These are phyloP conservation scores for Halyomorpha halys DNA, from an alignment of 1,140 invertebrate species.

Conservation along the genomic window DNA sequence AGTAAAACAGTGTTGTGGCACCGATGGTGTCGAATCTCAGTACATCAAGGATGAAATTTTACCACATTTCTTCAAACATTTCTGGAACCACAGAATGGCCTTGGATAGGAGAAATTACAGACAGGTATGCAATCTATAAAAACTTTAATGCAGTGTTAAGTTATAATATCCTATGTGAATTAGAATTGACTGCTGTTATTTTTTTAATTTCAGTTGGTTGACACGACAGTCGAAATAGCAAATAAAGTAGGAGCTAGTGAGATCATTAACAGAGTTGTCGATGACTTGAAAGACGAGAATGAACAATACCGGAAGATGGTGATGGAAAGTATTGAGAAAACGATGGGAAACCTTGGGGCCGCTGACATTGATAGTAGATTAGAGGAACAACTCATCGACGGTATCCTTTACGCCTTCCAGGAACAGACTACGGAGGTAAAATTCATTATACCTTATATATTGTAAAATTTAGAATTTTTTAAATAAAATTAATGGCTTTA, in stretches of 20 bases:
- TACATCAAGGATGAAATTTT: conserved; percentile 99
- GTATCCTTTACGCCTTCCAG: conserved; percentile 98
- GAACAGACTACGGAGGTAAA: conserved; percentile 95
- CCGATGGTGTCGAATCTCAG: conserved; percentile 97
- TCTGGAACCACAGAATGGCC: conserved; percentile 99
- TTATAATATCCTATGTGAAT: conserved; percentile 16
- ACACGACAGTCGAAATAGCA: conserved; percentile 99
- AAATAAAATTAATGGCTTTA: no score
- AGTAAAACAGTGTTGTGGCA: conserved; percentile 99
- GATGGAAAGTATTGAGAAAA: conserved; percentile 99
- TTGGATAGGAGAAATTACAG: conserved; percentile 94
- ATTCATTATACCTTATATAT: conserved; percentile 25
- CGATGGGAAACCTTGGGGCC: conserved; percentile 93
- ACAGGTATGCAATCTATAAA: conserved; percentile 44
- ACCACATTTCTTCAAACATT: conserved; percentile 98
- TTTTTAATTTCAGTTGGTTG: conserved; percentile 60
- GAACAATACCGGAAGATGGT: conserved; percentile 99
- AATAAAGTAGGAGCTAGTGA: conserved; percentile 98
- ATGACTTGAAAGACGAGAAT: conserved; percentile 99
- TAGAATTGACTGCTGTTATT: conserved; percentile 13
- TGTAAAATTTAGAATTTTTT: no score
- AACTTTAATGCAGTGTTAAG: conserved; percentile 16
- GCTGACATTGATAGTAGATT: conserved; percentile 94
- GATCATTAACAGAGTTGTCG: conserved; percentile 96
- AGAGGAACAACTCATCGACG: conserved; percentile 98